Evolutionary conservation across 2,888 invertebrate species (phyloP).

Genomic region (Physocephala rufipes): DNA sequence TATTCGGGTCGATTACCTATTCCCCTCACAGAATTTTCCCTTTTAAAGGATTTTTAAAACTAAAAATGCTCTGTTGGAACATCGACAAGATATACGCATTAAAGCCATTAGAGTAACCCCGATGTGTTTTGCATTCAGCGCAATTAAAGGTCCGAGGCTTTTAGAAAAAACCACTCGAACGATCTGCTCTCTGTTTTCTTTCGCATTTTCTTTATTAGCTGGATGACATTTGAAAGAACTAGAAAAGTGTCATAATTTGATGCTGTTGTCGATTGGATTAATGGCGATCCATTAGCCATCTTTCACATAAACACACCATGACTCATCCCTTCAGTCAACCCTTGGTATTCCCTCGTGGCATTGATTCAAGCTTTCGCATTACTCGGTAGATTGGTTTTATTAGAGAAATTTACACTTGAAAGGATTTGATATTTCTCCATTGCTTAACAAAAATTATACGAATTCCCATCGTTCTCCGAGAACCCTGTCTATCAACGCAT

Average conservation of each 20-base stretch:
- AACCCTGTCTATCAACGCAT: constrained; percentile 34
- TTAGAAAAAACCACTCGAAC: background rate
- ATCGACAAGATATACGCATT: too few species aligned
- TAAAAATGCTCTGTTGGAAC: too few species aligned
- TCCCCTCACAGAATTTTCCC: too few species aligned
- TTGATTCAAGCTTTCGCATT: background rate
- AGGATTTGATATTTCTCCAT: constrained; percentile 8
- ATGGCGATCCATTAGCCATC: constrained; percentile 27
- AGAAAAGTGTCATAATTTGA: background rate
- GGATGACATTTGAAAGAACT: too few species aligned
- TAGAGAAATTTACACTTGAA: constrained; percentile 16
- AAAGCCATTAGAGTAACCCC: background rate
- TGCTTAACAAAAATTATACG: background rate
- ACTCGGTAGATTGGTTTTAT: constrained; percentile 15
- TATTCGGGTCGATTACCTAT: too few species aligned
- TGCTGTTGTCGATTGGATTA: background rate
- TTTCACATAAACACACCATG: constrained; percentile 27
- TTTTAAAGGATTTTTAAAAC: too few species aligned
- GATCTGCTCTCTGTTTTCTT: background rate
- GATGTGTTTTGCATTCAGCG: background rate
- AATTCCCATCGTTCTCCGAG: constrained; percentile 19
- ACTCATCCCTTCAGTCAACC: background rate
- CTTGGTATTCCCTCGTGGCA: too few species aligned
- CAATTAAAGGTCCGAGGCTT: background rate
- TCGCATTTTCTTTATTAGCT: background rate